These are phyloP conservation scores for Anticlea derivata DNA, from an alignment of 2,888 invertebrate species.

Conservation along the genomic window DNA sequence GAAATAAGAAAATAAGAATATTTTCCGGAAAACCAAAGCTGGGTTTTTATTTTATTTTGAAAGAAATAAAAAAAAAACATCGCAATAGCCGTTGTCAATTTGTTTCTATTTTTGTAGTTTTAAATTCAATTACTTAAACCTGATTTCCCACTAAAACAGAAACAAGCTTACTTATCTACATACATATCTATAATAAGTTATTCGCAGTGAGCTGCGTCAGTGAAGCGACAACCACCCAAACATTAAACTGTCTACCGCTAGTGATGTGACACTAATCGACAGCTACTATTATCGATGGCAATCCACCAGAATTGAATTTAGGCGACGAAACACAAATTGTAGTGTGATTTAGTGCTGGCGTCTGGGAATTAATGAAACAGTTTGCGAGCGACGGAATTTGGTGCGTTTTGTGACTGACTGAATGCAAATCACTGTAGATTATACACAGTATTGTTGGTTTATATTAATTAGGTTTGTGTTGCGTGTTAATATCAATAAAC, in stretches of 20 bases:
- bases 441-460: background rate
- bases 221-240: background rate
- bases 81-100: too few relatives aligned
- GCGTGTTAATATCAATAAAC: background rate
- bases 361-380: background rate
- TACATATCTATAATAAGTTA: too few relatives aligned
- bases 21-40: too few relatives aligned
- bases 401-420: background rate
- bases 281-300: conserved; percentile 3
- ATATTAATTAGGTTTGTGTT: background rate
- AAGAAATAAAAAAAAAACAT: too few relatives aligned
- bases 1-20: too few relatives aligned
- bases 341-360: conserved; percentile 11
- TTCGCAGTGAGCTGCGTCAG: conserved; percentile 1
- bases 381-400: conserved; percentile 6
- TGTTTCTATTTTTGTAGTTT: too few relatives aligned
- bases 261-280: conserved; percentile 20
- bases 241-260: conserved; percentile 4
- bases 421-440: conserved; percentile 4
- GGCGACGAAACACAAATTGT: conserved; percentile 13
- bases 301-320: conserved; percentile 9
- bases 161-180: too few relatives aligned
- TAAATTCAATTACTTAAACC: too few relatives aligned
- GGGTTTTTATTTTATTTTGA: too few relatives aligned
- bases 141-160: too few relatives aligned